Evolutionary conservation across 1,140 invertebrate species (phyloP).

Genomic region (Hylyphantes graminicola): DNA sequence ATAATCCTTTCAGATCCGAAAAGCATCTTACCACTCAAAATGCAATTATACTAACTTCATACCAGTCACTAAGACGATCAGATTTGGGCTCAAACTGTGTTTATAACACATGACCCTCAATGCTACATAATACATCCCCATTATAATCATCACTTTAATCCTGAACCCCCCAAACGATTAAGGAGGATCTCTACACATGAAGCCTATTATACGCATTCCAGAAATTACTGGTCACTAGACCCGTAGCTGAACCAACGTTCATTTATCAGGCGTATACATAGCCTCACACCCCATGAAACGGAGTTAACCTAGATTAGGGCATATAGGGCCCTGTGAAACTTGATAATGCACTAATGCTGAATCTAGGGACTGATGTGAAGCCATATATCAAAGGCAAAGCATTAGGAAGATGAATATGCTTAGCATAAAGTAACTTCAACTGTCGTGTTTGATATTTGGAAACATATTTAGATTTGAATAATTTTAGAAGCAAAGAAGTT

Average conservation of each 20-base stretch:
- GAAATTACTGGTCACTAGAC: slow-evolving; percentile 23
- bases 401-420: too few species aligned
- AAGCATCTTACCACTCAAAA: too few species aligned
- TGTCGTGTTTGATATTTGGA: too few species aligned
- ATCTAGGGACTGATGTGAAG: too few species aligned
- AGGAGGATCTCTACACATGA: background rate
- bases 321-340: background rate
- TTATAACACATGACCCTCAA: background rate
- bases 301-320: slow-evolving; percentile 16
- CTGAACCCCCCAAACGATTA: slow-evolving; percentile 4
- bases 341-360: background rate
- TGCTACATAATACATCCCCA: background rate
- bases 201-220: slow-evolving; percentile 18
- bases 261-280: slow-evolving; percentile 13
- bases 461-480: too few species aligned
- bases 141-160: slow-evolving; percentile 14
- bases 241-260: slow-evolving; percentile 1
- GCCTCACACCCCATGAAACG: background rate
- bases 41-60: too few species aligned
- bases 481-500: too few species aligned
- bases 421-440: too few species aligned
- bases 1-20: too few species aligned
- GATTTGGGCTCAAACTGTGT: too few species aligned
- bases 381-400: too few species aligned
- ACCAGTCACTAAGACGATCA: too few species aligned